Conservation (phyloP, 2,797 vertebrate genomes). For the Propithecus deckenii region DNA sequence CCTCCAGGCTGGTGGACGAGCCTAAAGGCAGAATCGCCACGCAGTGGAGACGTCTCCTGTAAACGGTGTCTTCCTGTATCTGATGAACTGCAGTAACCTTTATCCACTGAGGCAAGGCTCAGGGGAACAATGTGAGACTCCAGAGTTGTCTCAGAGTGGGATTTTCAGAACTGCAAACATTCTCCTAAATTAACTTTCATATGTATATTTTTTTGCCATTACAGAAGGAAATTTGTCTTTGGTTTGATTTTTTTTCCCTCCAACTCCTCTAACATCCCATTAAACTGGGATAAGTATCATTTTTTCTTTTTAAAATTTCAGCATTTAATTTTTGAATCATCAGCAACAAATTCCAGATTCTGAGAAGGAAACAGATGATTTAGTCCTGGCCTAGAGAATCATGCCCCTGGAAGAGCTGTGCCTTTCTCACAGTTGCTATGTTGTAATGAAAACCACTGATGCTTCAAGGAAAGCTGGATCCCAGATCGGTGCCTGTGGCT, state of each 20-base stretch:
- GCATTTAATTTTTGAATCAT: conserved; percentile 47
- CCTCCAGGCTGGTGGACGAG: not conserved
- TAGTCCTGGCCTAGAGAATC: not conserved
- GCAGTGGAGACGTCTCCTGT: not conserved
- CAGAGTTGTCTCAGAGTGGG: not conserved
- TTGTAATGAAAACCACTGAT: not conserved
- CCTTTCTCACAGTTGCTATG: not conserved
- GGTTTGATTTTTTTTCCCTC: not conserved
- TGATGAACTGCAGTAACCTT: not conserved
- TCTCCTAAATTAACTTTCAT: not conserved
- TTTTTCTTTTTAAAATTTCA: conserved; percentile 9
- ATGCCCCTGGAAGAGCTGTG: not conserved
- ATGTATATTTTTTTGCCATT: not conserved
- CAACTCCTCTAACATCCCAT: not conserved
- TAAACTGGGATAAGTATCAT: not conserved
- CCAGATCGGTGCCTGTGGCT: not conserved
- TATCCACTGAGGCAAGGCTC: not conserved
- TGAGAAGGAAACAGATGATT: conserved; percentile 18
- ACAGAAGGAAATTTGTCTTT: conserved; percentile 22
- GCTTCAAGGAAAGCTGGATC: not conserved
- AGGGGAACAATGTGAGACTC: not conserved
- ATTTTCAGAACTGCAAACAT: not conserved
- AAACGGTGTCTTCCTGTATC: not conserved
- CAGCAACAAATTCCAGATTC: not conserved
- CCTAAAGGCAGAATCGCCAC: not conserved